Conservation (phyloP, 2,888 invertebrate species). For the Calliopum simillimum region DNA sequence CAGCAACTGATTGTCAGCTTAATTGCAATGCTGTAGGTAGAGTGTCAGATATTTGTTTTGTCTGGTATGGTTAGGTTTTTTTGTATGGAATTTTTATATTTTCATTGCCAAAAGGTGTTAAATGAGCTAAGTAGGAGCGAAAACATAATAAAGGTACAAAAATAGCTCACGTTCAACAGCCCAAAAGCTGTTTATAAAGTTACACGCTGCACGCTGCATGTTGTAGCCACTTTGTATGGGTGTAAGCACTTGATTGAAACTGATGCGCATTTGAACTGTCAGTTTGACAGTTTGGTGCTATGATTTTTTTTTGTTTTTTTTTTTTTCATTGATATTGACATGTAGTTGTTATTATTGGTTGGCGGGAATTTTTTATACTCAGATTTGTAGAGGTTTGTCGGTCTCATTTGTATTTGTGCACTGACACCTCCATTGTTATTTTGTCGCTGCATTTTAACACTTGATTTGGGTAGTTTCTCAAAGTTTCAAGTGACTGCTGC, state of each 20-base stretch:
- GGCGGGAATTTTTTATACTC: neutral
- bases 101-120: conserved; percentile 4
- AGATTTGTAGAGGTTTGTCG: too few species aligned
- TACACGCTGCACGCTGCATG: neutral
- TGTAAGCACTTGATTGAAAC: conserved; percentile 4
- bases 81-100: neutral
- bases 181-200: too few species aligned
- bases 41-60: neutral
- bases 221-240: neutral
- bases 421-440: too few species aligned
- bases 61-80: neutral
- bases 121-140: neutral
- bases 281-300: conserved; percentile 19
- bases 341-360: neutral
- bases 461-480: too few species aligned
- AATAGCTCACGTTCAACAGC: neutral
- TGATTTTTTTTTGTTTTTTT: neutral
- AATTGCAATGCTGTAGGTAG: conserved; percentile 16
- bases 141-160: neutral
- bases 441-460: too few species aligned
- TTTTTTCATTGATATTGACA: neutral
- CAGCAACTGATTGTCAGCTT: conserved; percentile 19
- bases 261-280: conserved; percentile 19
- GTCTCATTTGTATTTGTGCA: too few species aligned
- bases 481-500: too few species aligned